phyloP scores from a whole-genome alignment of 2,113 vertebrate species.

The Platysternon megacephalum region DNA sequence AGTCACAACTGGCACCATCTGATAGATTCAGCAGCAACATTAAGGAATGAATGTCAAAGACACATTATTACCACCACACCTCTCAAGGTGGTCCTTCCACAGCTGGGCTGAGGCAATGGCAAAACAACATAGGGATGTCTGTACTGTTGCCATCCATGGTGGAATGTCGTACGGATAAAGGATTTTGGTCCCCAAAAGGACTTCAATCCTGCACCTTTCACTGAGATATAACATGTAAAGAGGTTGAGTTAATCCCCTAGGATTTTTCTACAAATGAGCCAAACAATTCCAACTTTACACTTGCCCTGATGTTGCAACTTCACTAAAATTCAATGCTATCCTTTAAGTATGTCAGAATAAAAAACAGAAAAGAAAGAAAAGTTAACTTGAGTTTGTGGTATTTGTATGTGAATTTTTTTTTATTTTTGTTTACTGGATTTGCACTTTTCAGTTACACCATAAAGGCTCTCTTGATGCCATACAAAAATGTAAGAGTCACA shows the following conservation, averaged over 20 bases:
- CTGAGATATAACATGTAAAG: neutral
- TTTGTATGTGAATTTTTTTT: accelerated
- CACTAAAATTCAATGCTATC: neutral
- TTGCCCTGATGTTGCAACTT: no score
- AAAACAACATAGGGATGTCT: no score
- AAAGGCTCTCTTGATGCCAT: neutral
- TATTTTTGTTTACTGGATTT: neutral
- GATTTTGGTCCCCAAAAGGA: neutral
- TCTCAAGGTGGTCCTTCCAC: neutral
- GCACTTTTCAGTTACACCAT: neutral
- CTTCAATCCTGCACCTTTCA: neutral
- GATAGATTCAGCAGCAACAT: neutral
- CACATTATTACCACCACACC: neutral
- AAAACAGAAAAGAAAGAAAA: neutral
- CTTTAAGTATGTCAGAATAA: neutral
- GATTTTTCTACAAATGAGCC: neutral
- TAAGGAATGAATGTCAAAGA: neutral
- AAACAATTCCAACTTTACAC: neutral
- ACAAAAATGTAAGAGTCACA: neutral
- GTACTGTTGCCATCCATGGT: no score
- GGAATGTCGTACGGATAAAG: neutral
- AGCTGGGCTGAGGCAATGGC: neutral
- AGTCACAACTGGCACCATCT: neutral
- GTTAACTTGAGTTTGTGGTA: neutral
- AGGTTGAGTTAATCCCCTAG: neutral